These are phyloP conservation scores for Penaeus vannamei DNA, from an alignment of 1,140 invertebrate species.

Conservation along the genomic window DNA sequence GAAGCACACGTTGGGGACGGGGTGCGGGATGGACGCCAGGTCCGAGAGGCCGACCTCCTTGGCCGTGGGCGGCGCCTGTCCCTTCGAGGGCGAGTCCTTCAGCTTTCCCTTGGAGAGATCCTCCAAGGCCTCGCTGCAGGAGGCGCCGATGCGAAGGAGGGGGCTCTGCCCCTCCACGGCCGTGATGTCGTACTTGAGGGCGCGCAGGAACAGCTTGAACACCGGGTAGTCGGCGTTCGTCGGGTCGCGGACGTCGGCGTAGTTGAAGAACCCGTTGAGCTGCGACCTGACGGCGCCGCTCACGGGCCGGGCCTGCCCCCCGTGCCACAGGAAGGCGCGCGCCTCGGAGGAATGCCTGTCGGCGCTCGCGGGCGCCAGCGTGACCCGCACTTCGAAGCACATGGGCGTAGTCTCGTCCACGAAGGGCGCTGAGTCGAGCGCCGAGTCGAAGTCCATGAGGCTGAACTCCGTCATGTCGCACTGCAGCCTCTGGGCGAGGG, in stretches of 20 bases:
- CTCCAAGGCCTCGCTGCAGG: background rate
- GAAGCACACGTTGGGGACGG: too few species aligned
- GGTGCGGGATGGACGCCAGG: background rate
- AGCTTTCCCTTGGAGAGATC: background rate
- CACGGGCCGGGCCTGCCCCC: background rate
- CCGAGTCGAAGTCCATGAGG: background rate
- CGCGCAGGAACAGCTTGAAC: background rate
- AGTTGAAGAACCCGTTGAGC: constrained; percentile 18
- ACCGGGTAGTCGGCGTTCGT: background rate
- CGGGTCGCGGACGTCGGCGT: constrained; percentile 9
- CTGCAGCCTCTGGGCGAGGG: background rate
- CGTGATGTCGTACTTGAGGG: background rate
- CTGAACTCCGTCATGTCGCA: constrained; percentile 25
- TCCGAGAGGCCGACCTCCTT: background rate
- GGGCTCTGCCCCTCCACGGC: background rate
- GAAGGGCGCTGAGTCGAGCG: background rate
- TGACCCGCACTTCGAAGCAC: background rate
- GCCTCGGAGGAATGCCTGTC: background rate
- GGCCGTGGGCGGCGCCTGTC: background rate
- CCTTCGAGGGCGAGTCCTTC: background rate
- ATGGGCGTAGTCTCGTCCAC: background rate
- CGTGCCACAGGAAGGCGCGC: background rate
- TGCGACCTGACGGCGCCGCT: background rate
- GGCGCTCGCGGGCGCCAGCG: background rate
- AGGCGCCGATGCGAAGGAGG: background rate